Base-by-base conservation (phyloP, 2,888 invertebrate species). In the Cyrtodaria siliqua region DNA sequence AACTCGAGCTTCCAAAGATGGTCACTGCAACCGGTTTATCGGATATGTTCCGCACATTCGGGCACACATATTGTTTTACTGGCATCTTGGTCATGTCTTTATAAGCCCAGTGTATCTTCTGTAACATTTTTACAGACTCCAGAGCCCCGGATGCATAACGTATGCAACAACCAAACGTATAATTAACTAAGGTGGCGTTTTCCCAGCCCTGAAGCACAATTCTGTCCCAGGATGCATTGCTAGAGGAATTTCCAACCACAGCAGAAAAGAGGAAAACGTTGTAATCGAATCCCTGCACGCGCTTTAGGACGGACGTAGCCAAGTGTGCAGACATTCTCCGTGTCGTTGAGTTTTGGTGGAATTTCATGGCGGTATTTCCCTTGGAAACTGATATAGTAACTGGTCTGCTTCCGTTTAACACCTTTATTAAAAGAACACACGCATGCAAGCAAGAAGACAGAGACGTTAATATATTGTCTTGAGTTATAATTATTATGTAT, bases 181-280 rank as follows among this genome's bases (percentile, higher is more conserved):
- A 18, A 29, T 72, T 64, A 24, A 49, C 56, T 18, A 62, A 68
- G 33, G 47, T 49, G 23, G 26, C 53, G 29, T 75, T 44, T 33
- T 68, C 75, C 79, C 79, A 74, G 2, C 75, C 70, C 40, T 69
- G 74, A 2, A 77, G 40, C 1, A 59, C 49, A 3, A 74, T 57
- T 16, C 42, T 57, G 59, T 77, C 77, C 66, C 68, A 75, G 14
- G 33, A 60, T 38, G 62, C 26, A 20, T 50, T 52, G 1, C 12
- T 44, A 6, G 74, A 67, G 1, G 79, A 63, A 49, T 79, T 79
- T 42, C 79, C 79, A 8, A 62, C 53, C 16, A 79, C 64, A 12
- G 69, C 79, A 23, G 79, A 71, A 55, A 71, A 75, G 16, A 79
- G 20, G 53, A 79, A 74, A 2, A 79, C 57, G 40, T 78, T 64